Evolutionary conservation across 2,888 invertebrate genomes (phyloP), one percentile per base, ranked within the genome.

Genomic region (Loripinus fragilis): DNA sequence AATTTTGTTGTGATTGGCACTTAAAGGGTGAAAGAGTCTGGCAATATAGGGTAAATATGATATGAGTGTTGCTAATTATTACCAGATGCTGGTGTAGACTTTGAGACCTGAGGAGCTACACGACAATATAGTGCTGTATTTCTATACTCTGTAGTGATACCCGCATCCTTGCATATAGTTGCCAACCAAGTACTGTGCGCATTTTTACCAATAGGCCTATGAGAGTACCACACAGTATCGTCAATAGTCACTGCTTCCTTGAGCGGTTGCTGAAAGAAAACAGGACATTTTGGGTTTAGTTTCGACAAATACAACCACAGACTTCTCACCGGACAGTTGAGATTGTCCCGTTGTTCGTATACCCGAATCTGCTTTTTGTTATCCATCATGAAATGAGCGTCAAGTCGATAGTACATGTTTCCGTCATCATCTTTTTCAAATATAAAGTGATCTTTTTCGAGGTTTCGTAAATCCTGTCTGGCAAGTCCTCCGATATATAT

Each of bases 401-500:
- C 70, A 10, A 84, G 60, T 25, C 81, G 72, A 67, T 77, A 84
- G 64, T 78, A 84, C 30, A 74, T 55, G 42, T 76, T 64, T 12
- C 74, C 84, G 15, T 50, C 68, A 10, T 55, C 67, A 25, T 84
- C 84, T 23, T 64, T 77, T 41, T 79, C 73, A 25, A 81, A 69
- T 12, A 78, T 41, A 66, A 84, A 84, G 17, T 81, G 74, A 28
- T 66, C 75, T 66, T 84, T 84, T 15, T 77, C 72, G 30, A 84
- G 76, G 45, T 79, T 71, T 25, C 84, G 42, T 0, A 84, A 60
- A 45, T 74, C 73, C 45, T 77, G 76, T 35, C 84, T 71, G 15
- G 78, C 81, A n/a, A 84, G 73, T 8, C 79, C 84, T 48, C 84
- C 84, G 38, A 81, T 72, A 41, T 84, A 84, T 2, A 84, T 41